phyloP scores from a whole-genome alignment of 1,140 invertebrate genomes.

The Mizuhopecten yessoensis region DNA sequence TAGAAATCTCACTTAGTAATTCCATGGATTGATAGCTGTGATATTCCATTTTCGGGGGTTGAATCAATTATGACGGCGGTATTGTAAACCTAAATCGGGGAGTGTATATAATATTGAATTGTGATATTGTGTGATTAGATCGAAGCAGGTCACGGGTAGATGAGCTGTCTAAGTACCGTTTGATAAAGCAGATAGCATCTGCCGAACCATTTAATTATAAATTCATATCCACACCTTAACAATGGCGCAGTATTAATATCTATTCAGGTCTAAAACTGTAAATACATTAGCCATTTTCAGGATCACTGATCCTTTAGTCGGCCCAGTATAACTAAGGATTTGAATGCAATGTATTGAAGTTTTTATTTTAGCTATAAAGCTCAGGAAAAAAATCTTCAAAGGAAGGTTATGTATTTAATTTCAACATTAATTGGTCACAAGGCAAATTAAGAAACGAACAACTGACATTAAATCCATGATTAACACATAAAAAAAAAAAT shows the following conservation, averaged over 20 bases:
- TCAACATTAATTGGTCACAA: neutral
- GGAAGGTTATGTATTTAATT: neutral
- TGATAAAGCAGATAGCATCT: neutral
- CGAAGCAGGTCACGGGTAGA: neutral
- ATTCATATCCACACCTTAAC: constrained; percentile 24
- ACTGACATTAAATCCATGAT: neutral
- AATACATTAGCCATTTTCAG: neutral
- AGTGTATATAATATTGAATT: neutral
- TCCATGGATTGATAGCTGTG: neutral
- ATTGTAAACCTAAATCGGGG: neutral
- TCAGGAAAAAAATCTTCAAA: neutral
- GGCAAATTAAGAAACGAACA: neutral
- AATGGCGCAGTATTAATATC: neutral
- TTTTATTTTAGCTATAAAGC: neutral
- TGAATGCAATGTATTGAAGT: neutral
- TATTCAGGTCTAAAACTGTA: neutral
- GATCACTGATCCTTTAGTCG: neutral
- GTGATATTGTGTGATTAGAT: neutral
- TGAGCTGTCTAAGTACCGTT: neutral
- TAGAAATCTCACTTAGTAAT: constrained; percentile 11
- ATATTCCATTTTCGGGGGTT: constrained; percentile 19
- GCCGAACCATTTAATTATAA: constrained; percentile 29
- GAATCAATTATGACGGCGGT: neutral
- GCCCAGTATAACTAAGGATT: neutral
- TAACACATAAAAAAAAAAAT: neutral